phyloP scores from a whole-genome alignment of 1,140 invertebrate species.

The Drosophila pectinifera region DNA sequence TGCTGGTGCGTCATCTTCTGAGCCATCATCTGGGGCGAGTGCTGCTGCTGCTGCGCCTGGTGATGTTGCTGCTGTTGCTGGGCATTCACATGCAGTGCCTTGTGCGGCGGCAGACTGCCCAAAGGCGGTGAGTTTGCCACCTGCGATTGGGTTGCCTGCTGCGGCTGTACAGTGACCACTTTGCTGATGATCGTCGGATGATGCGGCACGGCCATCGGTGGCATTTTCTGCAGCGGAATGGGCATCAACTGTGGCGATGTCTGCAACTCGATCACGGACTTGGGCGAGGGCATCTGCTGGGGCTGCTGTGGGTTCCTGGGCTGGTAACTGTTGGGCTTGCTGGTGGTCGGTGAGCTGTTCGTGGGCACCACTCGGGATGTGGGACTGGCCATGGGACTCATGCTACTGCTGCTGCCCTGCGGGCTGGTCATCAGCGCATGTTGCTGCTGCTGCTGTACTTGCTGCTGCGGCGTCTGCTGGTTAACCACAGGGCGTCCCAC shows the following conservation, averaged over 20 bases:
- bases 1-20: constrained; percentile 62
- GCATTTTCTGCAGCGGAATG: constrained; percentile 75
- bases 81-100: constrained; percentile 58
- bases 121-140: constrained; percentile 64
- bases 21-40: constrained; percentile 63
- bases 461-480: constrained; percentile 37
- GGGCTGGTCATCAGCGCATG: constrained; percentile 53
- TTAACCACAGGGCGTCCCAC: constrained; percentile 32
- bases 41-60: constrained; percentile 57
- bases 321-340: constrained; percentile 56
- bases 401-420: constrained; percentile 34
- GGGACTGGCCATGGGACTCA: constrained; percentile 70
- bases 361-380: constrained; percentile 47
- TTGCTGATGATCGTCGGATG: constrained; percentile 83
- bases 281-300: constrained; percentile 45
- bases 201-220: constrained; percentile 64
- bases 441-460: constrained; percentile 42
- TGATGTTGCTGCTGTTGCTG: constrained; percentile 57
- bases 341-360: constrained; percentile 54
- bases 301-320: constrained; percentile 26
- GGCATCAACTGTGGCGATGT: constrained; percentile 58
- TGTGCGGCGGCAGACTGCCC: constrained; percentile 68
- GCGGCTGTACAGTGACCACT: constrained; percentile 76
- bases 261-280: constrained; percentile 68
- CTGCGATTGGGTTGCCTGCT: constrained; percentile 73